Percentiles rank a stretch among this genome's conserved stretches.
These are phyloP conservation scores for Lathronympha strigana DNA, from an alignment of 2,888 invertebrate species.

Conservation along the genomic window DNA sequence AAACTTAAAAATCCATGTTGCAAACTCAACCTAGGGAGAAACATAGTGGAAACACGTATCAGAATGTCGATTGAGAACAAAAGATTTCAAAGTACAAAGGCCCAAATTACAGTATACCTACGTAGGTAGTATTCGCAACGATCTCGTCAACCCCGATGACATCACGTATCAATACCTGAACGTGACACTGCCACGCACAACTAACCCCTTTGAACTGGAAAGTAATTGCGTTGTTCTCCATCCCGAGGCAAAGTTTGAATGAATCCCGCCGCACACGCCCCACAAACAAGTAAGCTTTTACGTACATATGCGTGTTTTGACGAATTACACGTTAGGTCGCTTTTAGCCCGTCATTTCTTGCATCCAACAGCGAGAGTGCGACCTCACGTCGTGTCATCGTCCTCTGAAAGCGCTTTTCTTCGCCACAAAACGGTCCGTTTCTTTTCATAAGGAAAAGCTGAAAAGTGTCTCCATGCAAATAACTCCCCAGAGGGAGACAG, in stretches of 20 bases:
- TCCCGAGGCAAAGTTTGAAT: conserved; percentile 59
- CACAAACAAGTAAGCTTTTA: conserved; percentile 52
- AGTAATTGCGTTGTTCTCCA: conserved; percentile 65
- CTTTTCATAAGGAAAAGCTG: conserved; percentile 84
- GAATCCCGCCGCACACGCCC: conserved; percentile 54
- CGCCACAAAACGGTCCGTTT: conserved; percentile 82
- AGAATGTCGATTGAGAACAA: conserved; percentile 32
- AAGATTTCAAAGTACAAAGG: conserved; percentile 36
- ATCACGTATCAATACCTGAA: conserved; percentile 42
- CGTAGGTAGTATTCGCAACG: conserved; percentile 25
- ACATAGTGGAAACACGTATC: conserved; percentile 24
- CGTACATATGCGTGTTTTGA: conserved; percentile 63
- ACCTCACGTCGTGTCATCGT: conserved; percentile 84
- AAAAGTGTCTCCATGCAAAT: conserved; percentile 84
- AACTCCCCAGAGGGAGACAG: conserved; percentile 81
- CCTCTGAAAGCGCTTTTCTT: conserved; percentile 84
- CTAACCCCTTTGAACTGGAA: conserved; percentile 61
- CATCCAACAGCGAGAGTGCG: conserved; percentile 78
- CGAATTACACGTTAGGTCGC: conserved; percentile 78
- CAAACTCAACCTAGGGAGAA: conserved; percentile 34
- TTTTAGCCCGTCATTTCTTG: conserved; percentile 76
- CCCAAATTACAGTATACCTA: conserved; percentile 37
- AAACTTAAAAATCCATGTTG: conserved; percentile 34
- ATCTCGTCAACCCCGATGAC: conserved; percentile 40
- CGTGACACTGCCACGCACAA: conserved; percentile 53